Evolutionary conservation across 2,113 vertebrate species (phyloP).

Genomic region (Chaetodon trifascialis): DNA sequence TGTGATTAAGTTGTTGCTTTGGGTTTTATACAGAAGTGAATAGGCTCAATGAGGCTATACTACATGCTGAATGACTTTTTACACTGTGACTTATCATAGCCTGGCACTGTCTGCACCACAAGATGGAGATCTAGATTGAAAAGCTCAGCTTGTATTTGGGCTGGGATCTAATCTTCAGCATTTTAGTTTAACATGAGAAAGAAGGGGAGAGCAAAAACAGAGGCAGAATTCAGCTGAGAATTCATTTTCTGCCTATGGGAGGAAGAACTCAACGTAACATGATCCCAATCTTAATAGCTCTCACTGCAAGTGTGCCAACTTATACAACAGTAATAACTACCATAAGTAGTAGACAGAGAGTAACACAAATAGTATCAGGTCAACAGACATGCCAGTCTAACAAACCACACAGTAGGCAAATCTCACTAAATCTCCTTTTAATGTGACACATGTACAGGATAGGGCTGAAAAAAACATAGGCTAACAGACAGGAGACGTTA

Average conservation of each 20-base stretch:
- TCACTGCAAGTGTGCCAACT: conserved; percentile 56
- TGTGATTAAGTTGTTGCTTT: conserved; percentile 45
- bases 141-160: conserved; percentile 24
- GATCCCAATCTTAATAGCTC: conserved; percentile 73
- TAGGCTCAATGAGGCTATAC: not conserved
- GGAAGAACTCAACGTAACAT: conserved; percentile 60
- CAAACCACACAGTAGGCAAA: conserved; percentile 58
- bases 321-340: conserved; percentile 65
- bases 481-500: conserved; percentile 36
- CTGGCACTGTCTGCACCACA: not conserved
- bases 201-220: conserved; percentile 9
- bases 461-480: not conserved
- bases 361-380: conserved; percentile 54
- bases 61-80: not conserved
- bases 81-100: conserved; percentile 11
- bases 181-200: conserved; percentile 23
- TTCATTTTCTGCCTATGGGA: conserved; percentile 62
- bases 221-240: conserved; percentile 54
- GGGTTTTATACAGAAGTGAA: conserved; percentile 22
- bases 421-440: conserved; percentile 38
- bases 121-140: conserved; percentile 22
- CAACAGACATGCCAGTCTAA: conserved; percentile 41
- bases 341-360: conserved; percentile 51
- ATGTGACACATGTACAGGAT: conserved; percentile 45
- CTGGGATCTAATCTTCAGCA: conserved; percentile 29